Base-by-base conservation (phyloP, 1,140 invertebrate genomes). In the Halesus radiatus region DNA sequence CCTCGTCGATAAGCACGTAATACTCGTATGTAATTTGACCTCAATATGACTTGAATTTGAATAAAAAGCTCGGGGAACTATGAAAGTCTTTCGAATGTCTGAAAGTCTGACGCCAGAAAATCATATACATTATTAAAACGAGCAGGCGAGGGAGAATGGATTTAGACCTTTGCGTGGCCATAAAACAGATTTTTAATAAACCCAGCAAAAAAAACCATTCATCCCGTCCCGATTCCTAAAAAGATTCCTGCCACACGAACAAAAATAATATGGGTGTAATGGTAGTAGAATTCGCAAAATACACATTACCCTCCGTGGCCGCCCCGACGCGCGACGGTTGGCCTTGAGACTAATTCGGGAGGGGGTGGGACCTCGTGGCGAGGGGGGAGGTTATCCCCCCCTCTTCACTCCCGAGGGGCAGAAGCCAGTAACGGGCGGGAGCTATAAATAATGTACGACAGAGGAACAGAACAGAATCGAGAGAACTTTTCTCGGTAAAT, bases 321-420 rank as follows among this genome's bases (percentile, higher is more conserved):
- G 45, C 68, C 68, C 16, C n/a, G 18, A n/a, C 68, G 37, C 68
- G 3, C n/a, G 18, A n/a, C 68, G 37, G 68, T 52, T 72, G 45
- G 68, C 68, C 68, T 72, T 72, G 68, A 72, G 68, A 72, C 68
- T 72, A 72, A 72, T 72, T 72, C 68, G 32, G 68, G 5, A n/a
- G 32, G 66, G n/a, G 66, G 29, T 0, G 62, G 62, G 60, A 13
- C 37, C 37, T 10, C 37, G 60, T 6, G 23, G 62, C 68, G 7
- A n/a, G 7, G 8, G 37, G 45, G 37, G 26, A n/a, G 37, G 68
- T 20, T 20, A 32, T n/a, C 15, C 22, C 62, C 1, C 62, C 26
- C 60, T 16, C 16, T 3, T 15, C 68, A 1, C 45, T 20, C n/a
- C 10, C 68, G 2, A 23, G 45, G 45, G 29, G 32, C 23, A 23